Evolutionary conservation across 2,113 vertebrate species (phyloP).

Genomic region (Notechis scutatus): DNA sequence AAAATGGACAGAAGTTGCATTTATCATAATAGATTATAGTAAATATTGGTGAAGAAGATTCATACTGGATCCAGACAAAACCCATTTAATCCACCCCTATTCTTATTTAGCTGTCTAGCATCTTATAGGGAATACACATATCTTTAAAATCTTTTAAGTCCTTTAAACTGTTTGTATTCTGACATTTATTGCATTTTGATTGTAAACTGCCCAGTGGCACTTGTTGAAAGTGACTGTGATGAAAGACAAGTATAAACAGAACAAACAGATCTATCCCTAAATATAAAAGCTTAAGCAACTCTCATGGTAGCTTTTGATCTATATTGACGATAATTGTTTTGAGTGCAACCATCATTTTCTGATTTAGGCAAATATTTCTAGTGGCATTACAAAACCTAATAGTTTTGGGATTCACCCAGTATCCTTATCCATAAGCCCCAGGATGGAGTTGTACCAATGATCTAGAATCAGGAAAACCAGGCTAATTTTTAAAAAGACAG

Average conservation of each 20-base stretch:
- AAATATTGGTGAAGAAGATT: neutral
- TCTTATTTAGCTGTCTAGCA: neutral
- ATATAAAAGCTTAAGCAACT: neutral
- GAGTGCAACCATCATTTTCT: neutral
- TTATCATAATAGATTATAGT: neutral
- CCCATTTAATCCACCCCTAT: neutral
- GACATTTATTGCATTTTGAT: neutral
- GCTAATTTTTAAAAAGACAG: neutral
- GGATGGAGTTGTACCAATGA: neutral
- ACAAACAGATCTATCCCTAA: neutral
- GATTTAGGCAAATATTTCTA: constrained; percentile 13
- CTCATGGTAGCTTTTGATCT: neutral
- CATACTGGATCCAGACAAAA: neutral
- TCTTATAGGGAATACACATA: neutral
- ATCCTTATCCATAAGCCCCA: neutral
- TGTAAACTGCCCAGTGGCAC: neutral
- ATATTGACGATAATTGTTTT: neutral
- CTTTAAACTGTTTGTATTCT: neutral
- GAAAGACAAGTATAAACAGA: neutral
- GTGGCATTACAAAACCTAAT: constrained; percentile 24
- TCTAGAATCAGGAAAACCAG: neutral
- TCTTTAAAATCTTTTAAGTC: neutral
- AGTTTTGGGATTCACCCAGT: neutral
- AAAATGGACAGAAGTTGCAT: neutral
- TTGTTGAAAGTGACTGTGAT: neutral